phyloP scores from a whole-genome alignment of 2,888 invertebrate genomes.

The Branchellion lobata region DNA sequence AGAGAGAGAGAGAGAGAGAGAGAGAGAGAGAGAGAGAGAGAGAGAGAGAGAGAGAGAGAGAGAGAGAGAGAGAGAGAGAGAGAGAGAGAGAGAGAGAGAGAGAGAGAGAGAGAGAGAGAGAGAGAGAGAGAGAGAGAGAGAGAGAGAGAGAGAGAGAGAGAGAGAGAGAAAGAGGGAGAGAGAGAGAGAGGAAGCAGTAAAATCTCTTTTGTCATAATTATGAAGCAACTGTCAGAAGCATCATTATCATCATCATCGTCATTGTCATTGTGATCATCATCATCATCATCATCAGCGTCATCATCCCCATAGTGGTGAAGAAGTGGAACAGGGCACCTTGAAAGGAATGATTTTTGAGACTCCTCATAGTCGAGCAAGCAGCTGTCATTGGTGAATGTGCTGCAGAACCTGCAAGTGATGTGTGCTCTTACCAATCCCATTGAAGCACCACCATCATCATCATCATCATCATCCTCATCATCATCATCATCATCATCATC shows the following conservation, averaged over 20 bases:
- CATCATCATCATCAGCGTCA: too few relatives aligned
- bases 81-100: constrained; percentile 47
- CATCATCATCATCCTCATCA: too few relatives aligned
- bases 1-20: constrained; percentile 28
- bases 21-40: constrained; percentile 40
- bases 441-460: too few relatives aligned
- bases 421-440: too few relatives aligned
- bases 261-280: too few relatives aligned
- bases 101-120: constrained; percentile 44
- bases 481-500: too few relatives aligned
- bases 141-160: constrained; percentile 47
- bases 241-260: too few relatives aligned
- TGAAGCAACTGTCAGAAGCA: too few relatives aligned
- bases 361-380: constrained; percentile 5
- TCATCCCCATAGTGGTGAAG: too few relatives aligned
- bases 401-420: not conserved
- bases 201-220: too few relatives aligned
- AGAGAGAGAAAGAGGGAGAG: constrained; percentile 32
- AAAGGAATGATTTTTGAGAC: not conserved
- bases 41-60: constrained; percentile 44
- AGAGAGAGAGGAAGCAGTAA: constrained; percentile 4
- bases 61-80: constrained; percentile 46
- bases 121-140: constrained; percentile 42
- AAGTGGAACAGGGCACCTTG: too few relatives aligned
- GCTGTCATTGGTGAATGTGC: constrained; percentile 18